Conservation (phyloP, 64 coral and sea anemone genomes). For the Pocillopora damicornis region DNA sequence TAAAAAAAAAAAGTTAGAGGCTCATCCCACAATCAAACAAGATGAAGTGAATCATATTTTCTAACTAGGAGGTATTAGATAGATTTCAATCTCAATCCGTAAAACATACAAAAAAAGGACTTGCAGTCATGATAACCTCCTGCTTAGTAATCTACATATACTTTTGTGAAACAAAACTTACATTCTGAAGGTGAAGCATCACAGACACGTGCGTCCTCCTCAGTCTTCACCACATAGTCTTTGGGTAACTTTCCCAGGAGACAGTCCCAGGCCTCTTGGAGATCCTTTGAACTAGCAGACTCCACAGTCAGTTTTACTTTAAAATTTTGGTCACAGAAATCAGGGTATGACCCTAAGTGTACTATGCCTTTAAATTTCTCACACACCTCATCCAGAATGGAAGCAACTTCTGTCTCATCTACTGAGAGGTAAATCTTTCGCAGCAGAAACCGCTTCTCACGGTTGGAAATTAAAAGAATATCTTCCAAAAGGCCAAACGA, state of each 20-base stretch:
- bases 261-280: slow-evolving; percentile 70
- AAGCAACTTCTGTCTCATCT: slow-evolving; percentile 74
- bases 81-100: no score
- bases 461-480: slow-evolving; percentile 30
- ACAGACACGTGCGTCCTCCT: slow-evolving; percentile 3
- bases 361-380: slow-evolving; percentile 79
- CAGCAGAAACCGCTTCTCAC: slow-evolving; percentile 62
- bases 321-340: slow-evolving; percentile 54
- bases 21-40: no score
- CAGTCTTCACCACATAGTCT: slow-evolving; percentile 55
- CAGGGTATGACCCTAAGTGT: slow-evolving; percentile 86
- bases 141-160: no score
- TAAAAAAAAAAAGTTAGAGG: no score
- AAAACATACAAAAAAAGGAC: no score
- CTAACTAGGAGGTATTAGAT: no score
- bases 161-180: background rate
- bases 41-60: no score
- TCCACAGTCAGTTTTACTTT: slow-evolving; percentile 85
- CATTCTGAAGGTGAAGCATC: slow-evolving; percentile 19
- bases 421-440: slow-evolving; percentile 65
- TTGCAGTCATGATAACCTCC: no score
- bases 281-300: slow-evolving; percentile 45
- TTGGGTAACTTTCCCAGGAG: slow-evolving; percentile 64
- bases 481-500: slow-evolving; percentile 56
- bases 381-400: slow-evolving; percentile 67